Conservation (phyloP, 2,888 invertebrate genomes). For the Polyploca ridens region DNA sequence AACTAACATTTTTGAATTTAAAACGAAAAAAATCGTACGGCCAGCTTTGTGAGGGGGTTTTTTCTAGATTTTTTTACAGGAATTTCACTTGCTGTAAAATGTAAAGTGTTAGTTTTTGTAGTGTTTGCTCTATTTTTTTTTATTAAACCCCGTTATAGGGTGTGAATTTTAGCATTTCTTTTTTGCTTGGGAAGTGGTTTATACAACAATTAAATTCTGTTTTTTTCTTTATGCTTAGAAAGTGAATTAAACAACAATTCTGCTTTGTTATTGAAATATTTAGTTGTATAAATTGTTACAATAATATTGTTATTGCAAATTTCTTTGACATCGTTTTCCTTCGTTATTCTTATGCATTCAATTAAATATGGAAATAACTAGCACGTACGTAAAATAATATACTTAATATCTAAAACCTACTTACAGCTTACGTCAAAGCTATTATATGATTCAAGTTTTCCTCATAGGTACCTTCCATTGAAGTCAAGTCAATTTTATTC, state of each 20-base stretch:
- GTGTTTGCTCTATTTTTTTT: slow-evolving; percentile 61
- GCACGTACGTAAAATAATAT: too few species aligned
- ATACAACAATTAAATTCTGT: neutral
- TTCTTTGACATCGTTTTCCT: too few species aligned
- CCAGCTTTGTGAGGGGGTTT: slow-evolving; percentile 62
- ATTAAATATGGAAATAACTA: too few species aligned
- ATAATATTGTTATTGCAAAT: too few species aligned
- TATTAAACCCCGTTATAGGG: slow-evolving; percentile 34
- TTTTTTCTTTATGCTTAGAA: neutral
- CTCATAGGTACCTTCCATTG: too few species aligned
- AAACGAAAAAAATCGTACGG: slow-evolving; percentile 60
- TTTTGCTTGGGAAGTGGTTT: neutral
- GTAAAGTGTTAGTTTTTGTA: slow-evolving; percentile 64
- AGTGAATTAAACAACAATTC: neutral
- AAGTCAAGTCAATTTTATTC: too few species aligned
- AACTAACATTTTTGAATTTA: slow-evolving; percentile 64
- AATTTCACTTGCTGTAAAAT: slow-evolving; percentile 69
- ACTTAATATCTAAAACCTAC: too few species aligned
- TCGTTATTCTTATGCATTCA: too few species aligned
- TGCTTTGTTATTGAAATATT: neutral
- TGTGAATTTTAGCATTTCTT: slow-evolving; percentile 19
- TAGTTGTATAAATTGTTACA: too few species aligned
- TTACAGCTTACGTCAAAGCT: too few species aligned
- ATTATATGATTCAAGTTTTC: too few species aligned
- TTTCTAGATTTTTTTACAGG: slow-evolving; percentile 73